Evolutionary conservation across 2,113 vertebrate genomes (phyloP), one percentile per base, ranked within the genome.

Genomic region (Ranitomeya imitator): DNA sequence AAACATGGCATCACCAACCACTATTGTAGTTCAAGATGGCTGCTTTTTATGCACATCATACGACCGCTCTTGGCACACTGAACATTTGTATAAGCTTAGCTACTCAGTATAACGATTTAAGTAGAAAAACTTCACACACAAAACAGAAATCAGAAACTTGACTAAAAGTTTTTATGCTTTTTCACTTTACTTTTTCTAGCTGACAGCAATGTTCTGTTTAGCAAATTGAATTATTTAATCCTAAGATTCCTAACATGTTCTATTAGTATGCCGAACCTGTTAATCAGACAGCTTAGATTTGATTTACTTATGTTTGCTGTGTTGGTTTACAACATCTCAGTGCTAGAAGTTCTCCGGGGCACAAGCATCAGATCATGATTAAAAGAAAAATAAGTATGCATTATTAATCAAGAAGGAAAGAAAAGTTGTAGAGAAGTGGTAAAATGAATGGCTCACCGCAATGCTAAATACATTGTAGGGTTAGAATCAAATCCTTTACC

Each of bases 201-300:
- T 85, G 45, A 71, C 63, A 73, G 83, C 83, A 85, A 85, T 55
- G 65, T 71, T 74, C 67, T 57, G 52, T 85, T 85, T 31, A 37
- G 21, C 51, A 84, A 69, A 59, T 69, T 15, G 26, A 85, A 73
- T 73, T 11, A 85, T 71, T 57, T 2, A 55, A 57, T 57, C 65
- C 19, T 57, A 26, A 52, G 6, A 55, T 73, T 57, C 65, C 19
- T 57, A 26, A 52, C 11, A 55, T 73, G 51, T 85, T 85, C 73
- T 73, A 71, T 85, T 85, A 85, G 51, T 69, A 54, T 85, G 65
- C 65, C 57, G 45, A 73, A 57, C 51, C 54, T 71, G 83, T 71
- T 85, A 85, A 85, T 85, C 83, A 85, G 67, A 51, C 65, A 31
- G 45, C 45, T 57, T 85, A 55, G 21, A 85, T 85, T 85, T 73